phyloP scores from a whole-genome alignment of 2,888 invertebrate species.

The Amiota minor region DNA sequence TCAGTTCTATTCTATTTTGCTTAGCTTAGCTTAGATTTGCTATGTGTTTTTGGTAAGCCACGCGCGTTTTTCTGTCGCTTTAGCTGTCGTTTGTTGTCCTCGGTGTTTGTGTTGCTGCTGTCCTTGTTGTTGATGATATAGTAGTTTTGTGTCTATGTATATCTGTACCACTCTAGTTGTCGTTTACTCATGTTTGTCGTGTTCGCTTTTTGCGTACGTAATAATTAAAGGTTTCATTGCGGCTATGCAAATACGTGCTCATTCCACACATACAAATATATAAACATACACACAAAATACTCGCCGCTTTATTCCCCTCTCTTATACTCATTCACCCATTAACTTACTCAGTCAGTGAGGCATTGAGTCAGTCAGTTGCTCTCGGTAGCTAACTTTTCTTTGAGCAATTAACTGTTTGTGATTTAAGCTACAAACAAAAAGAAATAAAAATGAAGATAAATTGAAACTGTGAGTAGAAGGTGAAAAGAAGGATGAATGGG shows the following conservation, averaged over 20 bases:
- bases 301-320: no score
- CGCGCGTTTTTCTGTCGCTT: constrained; percentile 13
- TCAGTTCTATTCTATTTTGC: neutral
- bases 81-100: neutral
- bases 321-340: neutral
- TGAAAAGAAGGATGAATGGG: no score
- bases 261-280: constrained; percentile 30
- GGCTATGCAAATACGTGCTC: constrained; percentile 47
- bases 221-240: constrained; percentile 62
- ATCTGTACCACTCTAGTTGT: neutral
- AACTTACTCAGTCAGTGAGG: neutral
- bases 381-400: constrained; percentile 46
- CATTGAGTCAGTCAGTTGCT: neutral
- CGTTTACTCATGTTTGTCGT: neutral
- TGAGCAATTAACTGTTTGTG: constrained; percentile 54
- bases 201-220: constrained; percentile 57
- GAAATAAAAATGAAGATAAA: no score
- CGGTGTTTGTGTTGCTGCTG: neutral
- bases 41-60: neutral
- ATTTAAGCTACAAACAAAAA: constrained; percentile 9
- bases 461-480: no score
- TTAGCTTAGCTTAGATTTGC: no score
- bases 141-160: neutral
- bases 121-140: no score
- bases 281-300: constrained; percentile 3